These are phyloP conservation scores for Phylloscopus whistleri DNA, from an alignment of 2,113 vertebrate species.

Conservation along the genomic window DNA sequence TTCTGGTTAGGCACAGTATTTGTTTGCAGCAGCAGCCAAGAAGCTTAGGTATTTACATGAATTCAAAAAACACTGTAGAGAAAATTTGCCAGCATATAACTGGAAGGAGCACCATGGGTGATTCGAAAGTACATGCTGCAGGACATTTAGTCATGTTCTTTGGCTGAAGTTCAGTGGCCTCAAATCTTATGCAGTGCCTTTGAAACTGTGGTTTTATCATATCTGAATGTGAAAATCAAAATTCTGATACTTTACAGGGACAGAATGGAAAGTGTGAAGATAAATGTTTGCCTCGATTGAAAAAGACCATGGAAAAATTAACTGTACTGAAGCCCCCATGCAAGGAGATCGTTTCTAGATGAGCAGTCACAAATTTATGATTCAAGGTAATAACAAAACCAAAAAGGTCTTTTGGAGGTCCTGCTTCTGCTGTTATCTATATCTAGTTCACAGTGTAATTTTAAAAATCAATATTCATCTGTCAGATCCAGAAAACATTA, in stretches of 20 bases:
- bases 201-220: not conserved
- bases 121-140: not conserved
- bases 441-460: not conserved
- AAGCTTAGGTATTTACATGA: not conserved
- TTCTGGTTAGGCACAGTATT: not conserved
- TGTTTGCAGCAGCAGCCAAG: not conserved
- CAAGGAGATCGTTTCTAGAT: not conserved
- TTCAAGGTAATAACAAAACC: not conserved
- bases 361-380: not conserved
- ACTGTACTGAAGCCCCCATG: not conserved
- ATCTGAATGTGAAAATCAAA: not conserved
- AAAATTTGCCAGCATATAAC: not conserved
- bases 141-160: not conserved
- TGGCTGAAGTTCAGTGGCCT: not conserved
- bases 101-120: not conserved
- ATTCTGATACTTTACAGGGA: accelerated
- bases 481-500: not conserved
- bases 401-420: not conserved
- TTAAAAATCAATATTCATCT: not conserved
- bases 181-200: not conserved
- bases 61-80: not conserved
- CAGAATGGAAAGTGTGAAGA: not conserved
- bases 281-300: not conserved
- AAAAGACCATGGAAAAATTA: not conserved
- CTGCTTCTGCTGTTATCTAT: not conserved